Evolutionary conservation across 2,888 invertebrate genomes (phyloP), one percentile per base, ranked within the genome.

Genomic region (Adelognathus sp.): DNA sequence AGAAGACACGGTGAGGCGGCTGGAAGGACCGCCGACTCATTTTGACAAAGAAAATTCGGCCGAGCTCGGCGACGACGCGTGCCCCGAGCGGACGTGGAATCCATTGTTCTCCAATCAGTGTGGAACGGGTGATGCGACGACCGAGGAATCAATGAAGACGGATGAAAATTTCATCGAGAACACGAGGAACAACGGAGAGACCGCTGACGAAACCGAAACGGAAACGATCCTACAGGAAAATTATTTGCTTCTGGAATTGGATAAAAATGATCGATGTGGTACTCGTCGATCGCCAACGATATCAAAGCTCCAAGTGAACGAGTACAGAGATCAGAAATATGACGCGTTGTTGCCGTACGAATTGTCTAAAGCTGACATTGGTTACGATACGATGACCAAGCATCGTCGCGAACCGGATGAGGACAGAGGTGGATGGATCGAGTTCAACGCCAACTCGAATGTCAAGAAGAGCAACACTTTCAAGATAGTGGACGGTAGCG

Each of bases 391-490:
- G 16, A 89, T 89, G 21, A 84, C 84, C 2, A 89, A 86, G 41
- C 79, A 70, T 18, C 52, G 70, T 1, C 31, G 46, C 3, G 39
- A 27, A 7, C 18, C 36, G 6, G 2, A 7, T 16, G 36, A 33
- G n/a, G n/a, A 27, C 11, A 36, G 24, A 41, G 16, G 16, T 24
- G 50, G 44, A 56, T 50, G 56, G 73, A 63, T 71, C 50, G 83
- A 82, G 5, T 74, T 84, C 16, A 85, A 75, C 21, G 75, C 78
- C 0, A 84, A 86, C 11, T 87, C 89, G 6, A 89, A 86, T 44
- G 89, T 90, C 24, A 90, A 89, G 83, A 90, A 90, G 63, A 90
- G 87, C 67, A 86, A 88, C 50, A 90, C 89, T 4, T 90, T 90
- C 66, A 89, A 88, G 74, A 84, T 90, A 36, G 84, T 90, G 9